Evolutionary conservation across 2,113 vertebrate genomes (phyloP).

Genomic region (Lophochroa leadbeateri): DNA sequence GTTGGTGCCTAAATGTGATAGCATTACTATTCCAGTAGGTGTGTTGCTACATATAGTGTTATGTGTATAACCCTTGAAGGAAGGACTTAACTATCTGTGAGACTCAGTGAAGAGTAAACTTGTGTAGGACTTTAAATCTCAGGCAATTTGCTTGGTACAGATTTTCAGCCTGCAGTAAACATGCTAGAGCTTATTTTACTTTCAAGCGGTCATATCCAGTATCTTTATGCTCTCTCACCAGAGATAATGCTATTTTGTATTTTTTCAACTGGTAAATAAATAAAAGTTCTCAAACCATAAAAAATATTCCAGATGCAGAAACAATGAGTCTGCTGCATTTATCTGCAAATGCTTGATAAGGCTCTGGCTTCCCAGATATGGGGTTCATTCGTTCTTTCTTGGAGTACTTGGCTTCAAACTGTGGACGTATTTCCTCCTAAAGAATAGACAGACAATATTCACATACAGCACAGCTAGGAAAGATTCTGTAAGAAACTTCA

Average conservation of each 20-base stretch:
- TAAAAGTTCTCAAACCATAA: conserved; percentile 85
- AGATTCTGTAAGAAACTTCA: neutral
- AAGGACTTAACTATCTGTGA: neutral
- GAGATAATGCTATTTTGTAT: neutral
- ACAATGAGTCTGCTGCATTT: conserved; percentile 94
- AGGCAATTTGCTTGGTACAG: neutral
- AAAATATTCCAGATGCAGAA: conserved; percentile 93
- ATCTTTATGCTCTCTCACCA: neutral
- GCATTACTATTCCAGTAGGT: rapidly evolving
- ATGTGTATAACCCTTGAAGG: neutral
- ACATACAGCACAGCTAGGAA: neutral
- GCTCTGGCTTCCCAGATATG: conserved; percentile 92
- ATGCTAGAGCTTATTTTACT: neutral
- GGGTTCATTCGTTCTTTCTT: conserved; percentile 93
- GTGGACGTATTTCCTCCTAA: conserved; percentile 93
- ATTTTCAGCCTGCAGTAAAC: neutral
- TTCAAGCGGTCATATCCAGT: neutral
- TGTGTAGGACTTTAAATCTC: neutral
- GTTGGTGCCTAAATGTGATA: neutral
- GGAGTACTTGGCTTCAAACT: conserved; percentile 97
- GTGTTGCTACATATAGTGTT: neutral
- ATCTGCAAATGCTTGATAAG: conserved; percentile 92
- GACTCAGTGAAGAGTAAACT: neutral
- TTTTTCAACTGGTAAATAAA: conserved; percentile 30
- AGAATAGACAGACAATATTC: conserved; percentile 49